Percentiles rank a stretch among this genome's conserved stretches.
These are phyloP conservation scores for Prunella fulvescens DNA, from an alignment of 2,113 vertebrate species.

Conservation along the genomic window DNA sequence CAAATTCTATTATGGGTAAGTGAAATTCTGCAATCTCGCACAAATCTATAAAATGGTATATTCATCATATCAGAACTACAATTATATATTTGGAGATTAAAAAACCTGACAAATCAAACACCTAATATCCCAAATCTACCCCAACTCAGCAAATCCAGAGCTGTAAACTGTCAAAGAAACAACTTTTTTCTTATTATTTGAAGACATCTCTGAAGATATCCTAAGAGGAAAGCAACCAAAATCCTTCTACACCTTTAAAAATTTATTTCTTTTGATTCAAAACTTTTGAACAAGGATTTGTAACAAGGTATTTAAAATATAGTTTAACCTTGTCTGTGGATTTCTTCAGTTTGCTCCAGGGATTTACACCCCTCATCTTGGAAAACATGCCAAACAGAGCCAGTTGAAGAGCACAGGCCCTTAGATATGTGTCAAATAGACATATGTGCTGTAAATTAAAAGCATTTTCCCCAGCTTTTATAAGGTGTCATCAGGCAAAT, in stretches of 20 bases:
- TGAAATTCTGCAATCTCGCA: not conserved
- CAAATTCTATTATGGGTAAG: not conserved
- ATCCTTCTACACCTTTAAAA: not conserved
- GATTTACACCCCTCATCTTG: not conserved
- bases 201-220: not conserved
- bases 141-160: not conserved
- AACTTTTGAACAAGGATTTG: not conserved
- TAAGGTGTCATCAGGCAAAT: not conserved
- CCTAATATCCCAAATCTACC: not conserved
- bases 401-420: not conserved
- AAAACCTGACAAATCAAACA: accelerated
- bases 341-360: not conserved
- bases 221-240: not conserved
- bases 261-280: not conserved
- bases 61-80: not conserved
- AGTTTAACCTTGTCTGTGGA: not conserved
- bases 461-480: not conserved
- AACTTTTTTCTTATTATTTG: not conserved
- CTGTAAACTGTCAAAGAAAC: not conserved
- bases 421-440: not conserved
- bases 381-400: not conserved
- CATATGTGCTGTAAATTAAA: not conserved
- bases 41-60: not conserved
- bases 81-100: not conserved
- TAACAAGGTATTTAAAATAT: not conserved